Evolutionary conservation across 1,140 invertebrate genomes (phyloP).

Genomic region (Varroa destructor): DNA sequence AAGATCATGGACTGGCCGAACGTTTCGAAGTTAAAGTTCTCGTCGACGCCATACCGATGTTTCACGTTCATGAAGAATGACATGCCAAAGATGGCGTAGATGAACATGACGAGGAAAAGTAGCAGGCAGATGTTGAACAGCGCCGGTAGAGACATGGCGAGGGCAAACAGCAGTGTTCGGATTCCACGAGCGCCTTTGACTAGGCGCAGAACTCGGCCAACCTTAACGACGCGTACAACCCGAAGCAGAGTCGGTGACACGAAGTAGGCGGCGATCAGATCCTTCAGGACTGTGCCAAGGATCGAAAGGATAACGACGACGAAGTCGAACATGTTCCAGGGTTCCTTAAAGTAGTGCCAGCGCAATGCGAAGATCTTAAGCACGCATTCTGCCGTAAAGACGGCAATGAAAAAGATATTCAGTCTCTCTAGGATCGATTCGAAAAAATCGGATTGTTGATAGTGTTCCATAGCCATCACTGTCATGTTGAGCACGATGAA

Average conservation of each 20-base stretch:
- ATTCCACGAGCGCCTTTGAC: constrained; percentile 97
- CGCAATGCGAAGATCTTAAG: constrained; percentile 92
- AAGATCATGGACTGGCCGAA: constrained; percentile 94
- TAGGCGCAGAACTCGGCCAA: constrained; percentile 84
- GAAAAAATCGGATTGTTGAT: constrained; percentile 68
- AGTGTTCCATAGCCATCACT: constrained; percentile 94
- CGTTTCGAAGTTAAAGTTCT: constrained; percentile 97
- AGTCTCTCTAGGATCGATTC: constrained; percentile 70
- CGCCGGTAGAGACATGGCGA: constrained; percentile 93
- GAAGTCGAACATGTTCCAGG: constrained; percentile 99
- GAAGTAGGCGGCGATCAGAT: constrained; percentile 92
- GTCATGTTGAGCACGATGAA: constrained; percentile 97
- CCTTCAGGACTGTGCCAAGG: constrained; percentile 84
- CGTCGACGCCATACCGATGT: constrained; percentile 71
- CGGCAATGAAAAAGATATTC: constrained; percentile 93
- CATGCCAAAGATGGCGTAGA: constrained; percentile 98
- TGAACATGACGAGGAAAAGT: constrained; percentile 96
- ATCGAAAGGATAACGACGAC: constrained; percentile 96
- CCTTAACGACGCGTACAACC: constrained; percentile 92
- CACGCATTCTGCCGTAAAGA: constrained; percentile 92
- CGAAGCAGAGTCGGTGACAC: constrained; percentile 90
- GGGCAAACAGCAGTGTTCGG: constrained; percentile 82
- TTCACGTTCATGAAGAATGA: constrained; percentile 98
- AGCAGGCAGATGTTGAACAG: constrained; percentile 96
- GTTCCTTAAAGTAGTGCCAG: constrained; percentile 96